phyloP scores from a whole-genome alignment of 2,888 invertebrate genomes.

The Taenaris catops region DNA sequence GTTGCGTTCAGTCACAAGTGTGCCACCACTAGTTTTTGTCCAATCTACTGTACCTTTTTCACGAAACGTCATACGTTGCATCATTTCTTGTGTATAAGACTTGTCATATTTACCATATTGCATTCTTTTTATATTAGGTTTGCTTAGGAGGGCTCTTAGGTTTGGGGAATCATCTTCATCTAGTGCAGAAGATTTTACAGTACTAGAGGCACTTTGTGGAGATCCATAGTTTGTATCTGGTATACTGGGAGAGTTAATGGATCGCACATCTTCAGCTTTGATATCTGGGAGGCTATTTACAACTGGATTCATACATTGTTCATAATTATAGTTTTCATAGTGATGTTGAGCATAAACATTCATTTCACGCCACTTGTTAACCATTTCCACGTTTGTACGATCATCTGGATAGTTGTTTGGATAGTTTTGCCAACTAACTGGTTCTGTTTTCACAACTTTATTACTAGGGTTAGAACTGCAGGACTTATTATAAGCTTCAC shows the following conservation, averaged over 20 bases:
- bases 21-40: slow-evolving; percentile 53
- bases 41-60: slow-evolving; percentile 44
- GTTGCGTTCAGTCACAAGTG: slow-evolving; percentile 53
- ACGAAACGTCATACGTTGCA: slow-evolving; percentile 47
- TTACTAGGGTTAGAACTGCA: slow-evolving; percentile 36
- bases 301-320: slow-evolving; percentile 37
- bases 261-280: slow-evolving; percentile 44
- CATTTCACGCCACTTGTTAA: slow-evolving; percentile 59
- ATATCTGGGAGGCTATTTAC: slow-evolving; percentile 34
- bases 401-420: slow-evolving; percentile 37
- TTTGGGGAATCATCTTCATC: slow-evolving; percentile 74
- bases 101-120: slow-evolving; percentile 49
- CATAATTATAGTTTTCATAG: slow-evolving; percentile 43
- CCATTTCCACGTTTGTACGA: slow-evolving; percentile 46
- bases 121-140: slow-evolving; percentile 42
- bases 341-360: slow-evolving; percentile 49
- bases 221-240: slow-evolving; percentile 60
- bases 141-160: slow-evolving; percentile 78
- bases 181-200: slow-evolving; percentile 44
- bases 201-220: slow-evolving; percentile 51
- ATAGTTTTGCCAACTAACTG: slow-evolving; percentile 50
- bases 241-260: slow-evolving; percentile 56
- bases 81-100: slow-evolving; percentile 43
- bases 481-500: slow-evolving; percentile 41
- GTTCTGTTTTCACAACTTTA: slow-evolving; percentile 52